Base-by-base conservation (phyloP, 2,888 invertebrate genomes). In the Macrophya annulata region DNA sequence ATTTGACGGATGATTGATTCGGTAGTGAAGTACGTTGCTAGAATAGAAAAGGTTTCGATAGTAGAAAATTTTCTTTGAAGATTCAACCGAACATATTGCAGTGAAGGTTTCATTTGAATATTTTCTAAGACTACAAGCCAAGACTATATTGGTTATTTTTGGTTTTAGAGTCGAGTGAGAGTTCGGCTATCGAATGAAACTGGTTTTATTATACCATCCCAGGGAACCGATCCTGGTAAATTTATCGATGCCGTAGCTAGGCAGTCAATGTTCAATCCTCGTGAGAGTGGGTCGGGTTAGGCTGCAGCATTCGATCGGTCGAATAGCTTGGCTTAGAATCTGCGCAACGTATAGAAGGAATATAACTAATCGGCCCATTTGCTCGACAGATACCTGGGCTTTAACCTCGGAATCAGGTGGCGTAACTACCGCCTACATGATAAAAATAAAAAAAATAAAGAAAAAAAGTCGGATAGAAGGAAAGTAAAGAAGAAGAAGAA, bases 341-440 rank as follows among this genome's bases (percentile, higher is more conserved):
- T 51, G 81, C 40, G 62, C 43, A 17, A 21, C 62, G 31, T 51
- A 37, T n/a, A 86, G 87, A 87, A 74, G 85, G 89, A 88, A 89
- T 89, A 90, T 90, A 90, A 91, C 90, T 90, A 91, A 91, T 91
- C 88, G 86, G 85, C 89, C 90, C 90, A 91, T 90, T 90, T 90
- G 89, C 86, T 88, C 90, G 87, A 89, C 88, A 87, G 88, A 90
- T 89, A 87, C 85, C 72, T 45, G 45, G 45, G 45, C 72, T 62
- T 84, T 76, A 79, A 65, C 68, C 79, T 81, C 17, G 55, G 85
- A 85, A 65, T 85, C 85, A 85, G 81, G 81, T 81, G 81, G 81
- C 62, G 12, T 21, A 62, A 62, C 79, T 55, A 59, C 59, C 9
- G 51, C 79, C 55, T 55, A 55, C 55, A 8, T 48, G 37, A 45